Conservation (phyloP, 2,797 vertebrate genomes). For the Pseudopleuronectes americanus region DNA sequence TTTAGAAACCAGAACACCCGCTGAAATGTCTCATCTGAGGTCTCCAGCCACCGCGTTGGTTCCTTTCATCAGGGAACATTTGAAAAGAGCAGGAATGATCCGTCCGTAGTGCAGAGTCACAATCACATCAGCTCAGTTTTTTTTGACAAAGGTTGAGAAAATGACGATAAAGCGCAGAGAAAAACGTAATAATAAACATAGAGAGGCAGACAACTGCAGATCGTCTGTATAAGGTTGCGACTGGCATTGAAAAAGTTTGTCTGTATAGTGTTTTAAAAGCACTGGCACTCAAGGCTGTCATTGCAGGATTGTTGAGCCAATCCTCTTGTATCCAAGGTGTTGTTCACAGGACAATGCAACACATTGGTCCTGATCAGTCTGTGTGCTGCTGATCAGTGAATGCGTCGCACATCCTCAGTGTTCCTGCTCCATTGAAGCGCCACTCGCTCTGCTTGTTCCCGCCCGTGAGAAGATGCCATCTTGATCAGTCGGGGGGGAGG, state of each 20-base stretch:
- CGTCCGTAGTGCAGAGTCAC: conserved; percentile 69
- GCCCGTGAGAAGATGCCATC: conserved; percentile 60
- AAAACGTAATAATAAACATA: conserved; percentile 28
- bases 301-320: conserved; percentile 21
- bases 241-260: conserved; percentile 51
- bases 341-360: conserved; percentile 44
- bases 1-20: conserved; percentile 75
- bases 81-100: conserved; percentile 65
- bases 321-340: conserved; percentile 36
- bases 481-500: conserved; percentile 59
- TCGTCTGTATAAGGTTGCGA: conserved; percentile 32
- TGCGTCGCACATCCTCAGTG: conserved; percentile 55
- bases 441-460: conserved; percentile 63
- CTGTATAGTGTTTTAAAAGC: conserved; percentile 67
- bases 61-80: conserved; percentile 36
- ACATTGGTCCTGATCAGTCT: conserved; percentile 32
- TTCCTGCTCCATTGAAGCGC: conserved; percentile 45
- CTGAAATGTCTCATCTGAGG: conserved; percentile 33
- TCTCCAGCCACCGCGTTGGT: conserved; percentile 31
- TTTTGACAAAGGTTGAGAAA: conserved; percentile 47
- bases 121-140: conserved; percentile 57
- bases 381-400: conserved; percentile 45
- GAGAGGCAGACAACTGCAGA: conserved; percentile 41
- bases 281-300: conserved; percentile 62
- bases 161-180: conserved; percentile 50